Evolutionary conservation across 2,113 vertebrate genomes (phyloP), one percentile per base, ranked within the genome.

Genomic region (Nicator chloris): DNA sequence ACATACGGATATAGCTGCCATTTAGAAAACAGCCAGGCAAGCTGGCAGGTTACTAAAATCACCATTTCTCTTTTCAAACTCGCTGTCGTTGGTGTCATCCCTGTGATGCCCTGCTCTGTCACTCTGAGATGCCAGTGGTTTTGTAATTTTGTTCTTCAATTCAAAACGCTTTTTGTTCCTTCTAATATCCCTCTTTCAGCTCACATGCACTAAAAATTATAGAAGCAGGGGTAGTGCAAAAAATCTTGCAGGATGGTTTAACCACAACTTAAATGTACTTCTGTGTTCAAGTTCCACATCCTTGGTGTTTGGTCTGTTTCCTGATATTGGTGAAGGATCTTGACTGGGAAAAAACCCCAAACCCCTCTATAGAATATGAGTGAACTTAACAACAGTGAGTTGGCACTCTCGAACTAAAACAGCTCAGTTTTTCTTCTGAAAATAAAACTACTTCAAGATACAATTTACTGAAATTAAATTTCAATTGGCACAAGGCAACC

Each of bases 1-100:
- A 28, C 9, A 1, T 4, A 6, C 3, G 13, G 57, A 33, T 51
- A 9, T 3, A 70, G 7, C 28, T 1, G 3, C 23, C 17, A 4
- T 47, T 56, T 78, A 68, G 37, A 65, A 71, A 91, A 56, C 19
- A 31, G 15, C 6, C 4, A 1, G 33, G 16, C 18, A 80, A 73
- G 11, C 40, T 19, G 30, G 24, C 3, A 88, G 42, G 17, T 50
- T 47, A 40, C 50, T 39, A 51, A 83, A 65, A 65, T 1, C 6
- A 28, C 6, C 3, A 4, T 69, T 86, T 85, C 26, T 51, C 13
- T 50, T 70, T 57, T 30, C 45, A 60, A 84, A 16, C 27, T 56
- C 9, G 7, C 17, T 37, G 14, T 15, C 31, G 5, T 42, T 1
- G 1, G 17, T 20, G 8, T 33, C 22, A 37, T 22, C 19, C 31